phyloP scores from a whole-genome alignment of 1,140 invertebrate species.

The Drosophila trapezifrons region DNA sequence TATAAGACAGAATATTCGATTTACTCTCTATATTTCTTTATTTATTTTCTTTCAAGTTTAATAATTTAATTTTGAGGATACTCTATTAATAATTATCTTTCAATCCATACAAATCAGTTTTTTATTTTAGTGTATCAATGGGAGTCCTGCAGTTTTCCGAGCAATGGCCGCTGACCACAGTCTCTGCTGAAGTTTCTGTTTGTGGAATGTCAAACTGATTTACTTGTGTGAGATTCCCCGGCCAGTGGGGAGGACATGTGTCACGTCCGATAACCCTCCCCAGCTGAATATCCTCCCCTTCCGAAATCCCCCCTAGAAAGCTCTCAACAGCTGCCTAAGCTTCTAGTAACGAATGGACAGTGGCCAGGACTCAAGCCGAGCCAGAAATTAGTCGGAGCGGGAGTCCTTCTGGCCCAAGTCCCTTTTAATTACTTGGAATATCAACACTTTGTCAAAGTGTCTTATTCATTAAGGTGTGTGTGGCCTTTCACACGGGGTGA shows the following conservation, averaged over 20 bases:
- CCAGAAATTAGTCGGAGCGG: conserved; percentile 69
- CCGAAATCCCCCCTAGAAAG: conserved; percentile 21
- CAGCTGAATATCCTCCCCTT: background rate
- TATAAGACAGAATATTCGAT: too few relatives aligned
- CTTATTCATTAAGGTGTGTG: conserved; percentile 63
- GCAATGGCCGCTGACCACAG: conserved; percentile 48
- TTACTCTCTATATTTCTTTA: too few relatives aligned
- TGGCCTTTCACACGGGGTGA: conserved; percentile 10
- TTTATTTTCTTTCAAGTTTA: too few relatives aligned
- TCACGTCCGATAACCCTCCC: conserved; percentile 50
- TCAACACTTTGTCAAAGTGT: conserved; percentile 83
- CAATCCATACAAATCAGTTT: too few relatives aligned
- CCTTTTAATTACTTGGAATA: conserved; percentile 81
- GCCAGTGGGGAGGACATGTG: conserved; percentile 42
- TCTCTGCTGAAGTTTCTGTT: conserved; percentile 26
- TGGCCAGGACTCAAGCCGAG: conserved; percentile 71
- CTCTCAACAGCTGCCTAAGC: conserved; percentile 69
- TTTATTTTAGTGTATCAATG: background rate
- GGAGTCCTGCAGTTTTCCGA: background rate
- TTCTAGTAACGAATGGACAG: conserved; percentile 78
- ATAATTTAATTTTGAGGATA: too few relatives aligned
- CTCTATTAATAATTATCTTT: too few relatives aligned
- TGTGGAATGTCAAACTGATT: conserved; percentile 77
- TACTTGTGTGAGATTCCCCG: conserved; percentile 28
- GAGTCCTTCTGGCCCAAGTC: conserved; percentile 48